Conservation (phyloP, 2,113 vertebrate species). For the Desmodus rotundus region DNA sequence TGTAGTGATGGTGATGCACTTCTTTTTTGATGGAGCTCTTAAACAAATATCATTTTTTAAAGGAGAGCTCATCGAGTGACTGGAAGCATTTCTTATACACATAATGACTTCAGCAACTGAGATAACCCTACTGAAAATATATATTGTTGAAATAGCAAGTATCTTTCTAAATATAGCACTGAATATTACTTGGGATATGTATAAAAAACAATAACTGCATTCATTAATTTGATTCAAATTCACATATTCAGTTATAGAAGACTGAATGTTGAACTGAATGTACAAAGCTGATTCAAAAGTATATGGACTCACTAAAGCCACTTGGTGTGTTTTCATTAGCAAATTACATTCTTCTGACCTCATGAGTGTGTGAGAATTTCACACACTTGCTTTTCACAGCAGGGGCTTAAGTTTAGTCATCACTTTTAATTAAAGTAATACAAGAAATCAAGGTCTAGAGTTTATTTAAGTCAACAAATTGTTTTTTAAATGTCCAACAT, state of each 20-base stretch:
- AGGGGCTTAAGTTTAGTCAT: slow-evolving; percentile 30
- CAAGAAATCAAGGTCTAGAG: slow-evolving; percentile 20
- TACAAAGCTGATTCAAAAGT: slow-evolving; percentile 30
- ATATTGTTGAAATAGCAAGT: not conserved
- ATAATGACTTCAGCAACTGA: slow-evolving; percentile 24
- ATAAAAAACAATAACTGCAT: slow-evolving; percentile 18
- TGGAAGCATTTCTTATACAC: slow-evolving; percentile 45
- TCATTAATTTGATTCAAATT: slow-evolving; percentile 38
- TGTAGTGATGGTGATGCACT: slow-evolving; percentile 62
- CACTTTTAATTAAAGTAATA: slow-evolving; percentile 30
- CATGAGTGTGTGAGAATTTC: slow-evolving; percentile 36
- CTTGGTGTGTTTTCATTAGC: slow-evolving; percentile 43
- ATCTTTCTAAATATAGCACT: not conserved
- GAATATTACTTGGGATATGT: not conserved
- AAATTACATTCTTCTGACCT: slow-evolving; percentile 51
- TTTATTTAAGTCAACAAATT: slow-evolving; percentile 35
- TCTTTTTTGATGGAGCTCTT: slow-evolving; percentile 57
- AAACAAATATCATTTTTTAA: slow-evolving; percentile 57
- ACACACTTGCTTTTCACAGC: slow-evolving; percentile 51
- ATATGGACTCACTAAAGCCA: slow-evolving; percentile 25
- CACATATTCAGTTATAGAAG: slow-evolving; percentile 23
- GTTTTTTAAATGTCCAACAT: not conserved
- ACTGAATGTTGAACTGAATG: slow-evolving; percentile 36
- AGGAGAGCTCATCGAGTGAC: not conserved
- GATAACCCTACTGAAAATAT: not conserved